These are phyloP conservation scores for Plestiodon gilberti DNA, from an alignment of 2,113 vertebrate species.

Conservation along the genomic window DNA sequence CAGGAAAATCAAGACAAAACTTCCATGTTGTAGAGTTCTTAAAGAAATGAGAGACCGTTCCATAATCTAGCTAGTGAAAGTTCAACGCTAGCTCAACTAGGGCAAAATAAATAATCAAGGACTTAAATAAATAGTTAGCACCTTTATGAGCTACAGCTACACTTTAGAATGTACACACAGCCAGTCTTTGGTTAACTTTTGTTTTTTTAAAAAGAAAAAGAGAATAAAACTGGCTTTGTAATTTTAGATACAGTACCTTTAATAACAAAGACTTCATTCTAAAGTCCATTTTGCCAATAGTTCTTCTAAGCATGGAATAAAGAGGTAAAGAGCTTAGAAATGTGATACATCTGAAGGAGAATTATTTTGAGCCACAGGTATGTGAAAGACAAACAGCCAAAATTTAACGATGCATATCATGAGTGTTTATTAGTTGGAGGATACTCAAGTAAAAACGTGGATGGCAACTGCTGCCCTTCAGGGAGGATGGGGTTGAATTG, in stretches of 20 bases:
- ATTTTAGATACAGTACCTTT: not conserved
- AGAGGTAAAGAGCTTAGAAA: not conserved
- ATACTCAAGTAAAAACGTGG: too few species aligned
- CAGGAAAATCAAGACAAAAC: not conserved
- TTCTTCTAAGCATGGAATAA: not conserved
- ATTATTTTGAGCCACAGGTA: not conserved
- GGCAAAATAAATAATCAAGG: not conserved
- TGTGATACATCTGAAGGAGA: not conserved
- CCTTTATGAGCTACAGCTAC: not conserved
- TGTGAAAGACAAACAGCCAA: not conserved
- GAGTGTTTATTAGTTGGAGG: not conserved
- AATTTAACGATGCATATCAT: not conserved
- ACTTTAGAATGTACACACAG: not conserved
- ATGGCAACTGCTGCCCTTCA: not conserved
- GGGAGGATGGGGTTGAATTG: not conserved
- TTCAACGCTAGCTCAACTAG: not conserved
- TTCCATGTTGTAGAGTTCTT: not conserved
- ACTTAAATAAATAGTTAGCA: not conserved
- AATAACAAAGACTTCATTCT: not conserved
- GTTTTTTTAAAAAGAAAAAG: not conserved
- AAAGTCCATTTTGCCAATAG: not conserved
- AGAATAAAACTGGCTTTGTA: not conserved
- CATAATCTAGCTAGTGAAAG: not conserved
- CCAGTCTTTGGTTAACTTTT: not conserved
- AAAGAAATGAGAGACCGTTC: not conserved